Evolutionary conservation across 2,888 invertebrate genomes (phyloP).

Genomic region (Eristalis pertinax): DNA sequence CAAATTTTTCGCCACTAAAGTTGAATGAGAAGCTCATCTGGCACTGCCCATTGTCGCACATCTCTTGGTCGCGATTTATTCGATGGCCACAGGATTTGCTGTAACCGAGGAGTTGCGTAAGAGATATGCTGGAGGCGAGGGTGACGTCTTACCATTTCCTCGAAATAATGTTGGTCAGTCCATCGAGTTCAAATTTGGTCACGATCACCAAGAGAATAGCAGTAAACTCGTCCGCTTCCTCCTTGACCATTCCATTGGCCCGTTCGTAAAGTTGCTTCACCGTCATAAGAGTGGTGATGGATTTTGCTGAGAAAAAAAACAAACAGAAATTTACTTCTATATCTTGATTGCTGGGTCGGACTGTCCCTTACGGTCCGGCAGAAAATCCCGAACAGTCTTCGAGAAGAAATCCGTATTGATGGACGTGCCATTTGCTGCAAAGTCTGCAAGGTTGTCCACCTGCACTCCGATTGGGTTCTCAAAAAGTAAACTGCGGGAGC

Average conservation of each 20-base stretch:
- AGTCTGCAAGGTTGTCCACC: slow-evolving; percentile 82
- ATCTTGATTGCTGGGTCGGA: not conserved
- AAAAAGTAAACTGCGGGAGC: slow-evolving; percentile 85
- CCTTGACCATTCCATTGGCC: slow-evolving; percentile 78
- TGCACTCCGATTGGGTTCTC: slow-evolving; percentile 88
- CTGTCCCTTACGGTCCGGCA: slow-evolving; percentile 80
- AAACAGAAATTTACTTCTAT: not conserved
- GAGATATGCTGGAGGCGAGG: not conserved
- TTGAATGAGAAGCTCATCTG: slow-evolving; percentile 76
- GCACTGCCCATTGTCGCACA: slow-evolving; percentile 77
- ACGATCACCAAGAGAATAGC: slow-evolving; percentile 86
- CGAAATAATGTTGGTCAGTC: slow-evolving; percentile 79
- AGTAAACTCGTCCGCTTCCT: slow-evolving; percentile 85
- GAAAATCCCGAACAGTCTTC: slow-evolving; percentile 63
- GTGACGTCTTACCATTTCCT: slow-evolving; percentile 81
- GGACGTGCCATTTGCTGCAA: slow-evolving; percentile 70
- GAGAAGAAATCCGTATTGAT: slow-evolving; percentile 73
- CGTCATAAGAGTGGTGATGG: slow-evolving; percentile 84
- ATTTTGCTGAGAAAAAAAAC: slow-evolving; percentile 80
- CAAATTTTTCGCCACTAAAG: slow-evolving; percentile 73
- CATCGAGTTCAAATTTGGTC: slow-evolving; percentile 88
- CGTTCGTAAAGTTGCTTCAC: slow-evolving; percentile 83
- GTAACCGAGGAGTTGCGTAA: slow-evolving; percentile 1
- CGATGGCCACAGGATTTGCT: slow-evolving; percentile 76
- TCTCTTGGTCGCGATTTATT: slow-evolving; percentile 67